Base-by-base conservation (phyloP, 2,888 invertebrate genomes). In the Prostheceraeus crozeri region DNA sequence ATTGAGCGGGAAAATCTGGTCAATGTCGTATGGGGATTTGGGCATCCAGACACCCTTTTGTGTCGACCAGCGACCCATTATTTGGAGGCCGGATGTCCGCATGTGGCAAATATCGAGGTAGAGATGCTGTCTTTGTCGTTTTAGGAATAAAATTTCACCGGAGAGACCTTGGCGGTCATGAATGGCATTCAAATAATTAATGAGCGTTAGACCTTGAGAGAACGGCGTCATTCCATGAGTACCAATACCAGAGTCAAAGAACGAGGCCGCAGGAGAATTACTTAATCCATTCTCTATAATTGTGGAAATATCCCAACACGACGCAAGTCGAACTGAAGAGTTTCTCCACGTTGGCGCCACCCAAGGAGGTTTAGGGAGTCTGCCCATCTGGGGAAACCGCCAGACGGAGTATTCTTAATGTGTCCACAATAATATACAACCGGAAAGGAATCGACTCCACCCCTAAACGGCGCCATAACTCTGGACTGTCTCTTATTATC, bases 31-130 rank as follows among this genome's bases (percentile, higher is more conserved):
- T 1, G 53, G 53, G 8, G n/a, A 19, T 3, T 19, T 28, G n/a
- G 19, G 19, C 2, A 53, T 27, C 31, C 31, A n/a, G 19, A 53
- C 19, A 35, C 30, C 14, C 2, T 51, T 28, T 3, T 4, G n/a
- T 2, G 27, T 8, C 25, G 2, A 16, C 53, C 53, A 53, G 14
- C 14, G 19, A 2, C 33, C 53, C 3, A 53, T 14, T 35, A 19
- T 28, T 3, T n/a, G 14, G 8, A 40, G 19, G n/a, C 53, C 53
- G 14, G 25, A n/a, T 48, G 30, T 40, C 3, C 16, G 19, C 19
- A 53, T 28, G 10, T 53, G 53, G 31, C 31, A 53, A 3, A 53
- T 11, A 53, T 53, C 53, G 31, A 53, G 27, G 14, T 33, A 16
- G 31, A 53, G 3, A 16, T 11, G 6, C 19, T 53, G 23, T 53